These are phyloP conservation scores for Drosophila paracracens DNA, from an alignment of 2,888 invertebrate genomes.

Conservation along the genomic window DNA sequence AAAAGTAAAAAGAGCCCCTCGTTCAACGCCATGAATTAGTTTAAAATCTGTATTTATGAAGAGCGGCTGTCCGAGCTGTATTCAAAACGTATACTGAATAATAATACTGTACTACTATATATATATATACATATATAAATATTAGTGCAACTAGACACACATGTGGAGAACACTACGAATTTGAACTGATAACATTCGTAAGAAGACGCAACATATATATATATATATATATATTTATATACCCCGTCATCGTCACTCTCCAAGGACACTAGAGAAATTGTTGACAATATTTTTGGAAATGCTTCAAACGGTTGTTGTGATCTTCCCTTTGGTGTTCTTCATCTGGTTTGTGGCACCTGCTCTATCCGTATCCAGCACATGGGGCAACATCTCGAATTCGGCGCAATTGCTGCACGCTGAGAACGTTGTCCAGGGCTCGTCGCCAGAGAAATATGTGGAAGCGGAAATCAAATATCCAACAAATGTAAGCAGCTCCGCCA, in stretches of 20 bases:
- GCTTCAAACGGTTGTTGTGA: slow-evolving; percentile 24
- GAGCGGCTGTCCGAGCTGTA: slow-evolving; percentile 43
- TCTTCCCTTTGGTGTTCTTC: slow-evolving; percentile 48
- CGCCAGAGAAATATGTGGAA: slow-evolving; percentile 80
- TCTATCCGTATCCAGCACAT: slow-evolving; percentile 80
- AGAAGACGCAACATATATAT: slow-evolving; percentile 6
- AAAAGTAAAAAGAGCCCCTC: slow-evolving; percentile 26
- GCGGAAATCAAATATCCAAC: slow-evolving; percentile 81
- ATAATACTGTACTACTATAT: slow-evolving; percentile 22
- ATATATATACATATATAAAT: slow-evolving; percentile 16
- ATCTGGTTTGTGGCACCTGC: slow-evolving; percentile 60
- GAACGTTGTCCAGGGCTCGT: slow-evolving; percentile 78
- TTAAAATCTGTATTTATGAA: slow-evolving; percentile 67
- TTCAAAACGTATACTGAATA: slow-evolving; percentile 22
- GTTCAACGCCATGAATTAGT: slow-evolving; percentile 69
- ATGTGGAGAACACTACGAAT: slow-evolving; percentile 31
- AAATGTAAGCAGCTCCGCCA: slow-evolving; percentile 72
- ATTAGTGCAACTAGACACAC: slow-evolving; percentile 14
- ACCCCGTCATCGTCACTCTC: slow-evolving; percentile 7
- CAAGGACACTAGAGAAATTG: slow-evolving; percentile 14
- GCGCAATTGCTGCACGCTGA: slow-evolving; percentile 82
- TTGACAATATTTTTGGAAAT: slow-evolving; percentile 22
- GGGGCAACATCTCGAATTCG: slow-evolving; percentile 82
- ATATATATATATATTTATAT: neutral
- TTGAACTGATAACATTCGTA: slow-evolving; percentile 47